Evolutionary conservation across 2,797 vertebrate species (phyloP), one percentile per base, ranked within the genome.

Genomic region (Falco peregrinus): DNA sequence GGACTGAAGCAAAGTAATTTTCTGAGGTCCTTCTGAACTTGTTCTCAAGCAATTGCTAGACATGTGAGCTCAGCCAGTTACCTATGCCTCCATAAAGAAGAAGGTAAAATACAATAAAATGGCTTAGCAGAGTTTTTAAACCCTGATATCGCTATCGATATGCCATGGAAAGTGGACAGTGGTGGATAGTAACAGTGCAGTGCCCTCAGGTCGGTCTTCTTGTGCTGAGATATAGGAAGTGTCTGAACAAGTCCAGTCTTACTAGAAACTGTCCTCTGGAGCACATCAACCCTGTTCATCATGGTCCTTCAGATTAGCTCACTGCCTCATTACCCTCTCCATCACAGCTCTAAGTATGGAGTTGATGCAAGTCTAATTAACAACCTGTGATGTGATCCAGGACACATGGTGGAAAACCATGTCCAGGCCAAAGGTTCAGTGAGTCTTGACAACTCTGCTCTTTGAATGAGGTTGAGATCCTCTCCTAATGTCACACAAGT

Each of bases 101-200:
- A 54, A 56, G 56, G 54, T 63, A n/a, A 94, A 95, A 63, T 29
- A 74, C 56, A 95, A 71, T 50, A 56, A 87, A 89, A 95, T 43
- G 31, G 41, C 71, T 93, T 50, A 71, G n/a, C 51, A 60, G 77
- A 45, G 33, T 53, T 93, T 92, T 63, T 13, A 80, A 91, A 68
- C 41, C 78, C 67, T 59, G 50, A 29, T 85, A 85, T 77, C 60
- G 22, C 50, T 86, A 59, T 73, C 88, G 76, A 93, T 93, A 91
- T 95, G 92, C 73, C 91, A 63, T 79, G 87, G 85, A 88, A 56
- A 95, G 79, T 59, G 51, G 61, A 13, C 16, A 43, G 60, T 17
- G 61, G 47, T 68, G 69, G 77, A 71, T 3, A 78, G 51, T 2
- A 56, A 61, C 33, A 51, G 16, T 2, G 0, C 67, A 63, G 41